Evolutionary conservation across 2,797 vertebrate species (phyloP).

Genomic region (Lepus townsendii): DNA sequence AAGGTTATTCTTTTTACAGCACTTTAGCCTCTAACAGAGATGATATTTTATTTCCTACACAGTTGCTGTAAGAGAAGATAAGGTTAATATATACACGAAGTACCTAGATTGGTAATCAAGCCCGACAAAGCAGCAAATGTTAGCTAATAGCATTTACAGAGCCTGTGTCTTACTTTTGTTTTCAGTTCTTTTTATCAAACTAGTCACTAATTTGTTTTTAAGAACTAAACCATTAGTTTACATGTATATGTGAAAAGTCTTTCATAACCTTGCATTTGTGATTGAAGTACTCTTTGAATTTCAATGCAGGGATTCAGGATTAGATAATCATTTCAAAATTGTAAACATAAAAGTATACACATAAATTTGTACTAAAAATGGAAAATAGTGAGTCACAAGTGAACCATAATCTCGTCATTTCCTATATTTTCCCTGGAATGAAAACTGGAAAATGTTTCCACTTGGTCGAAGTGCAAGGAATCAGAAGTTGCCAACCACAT

Average conservation of each 20-base stretch:
- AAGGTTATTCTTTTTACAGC: background rate
- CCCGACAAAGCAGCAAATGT: background rate
- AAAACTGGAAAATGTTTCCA: background rate
- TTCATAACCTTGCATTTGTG: background rate
- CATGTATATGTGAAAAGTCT: background rate
- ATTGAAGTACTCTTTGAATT: background rate
- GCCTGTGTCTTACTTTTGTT: background rate
- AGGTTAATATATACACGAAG: background rate
- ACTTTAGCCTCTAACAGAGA: slow-evolving; percentile 10
- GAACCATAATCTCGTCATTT: slow-evolving; percentile 14
- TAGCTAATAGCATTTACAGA: background rate
- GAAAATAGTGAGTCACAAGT: background rate
- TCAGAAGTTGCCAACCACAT: background rate
- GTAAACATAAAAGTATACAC: background rate
- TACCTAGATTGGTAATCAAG: background rate
- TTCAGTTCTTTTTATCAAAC: background rate
- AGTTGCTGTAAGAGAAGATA: background rate
- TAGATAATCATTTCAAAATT: slow-evolving; percentile 12
- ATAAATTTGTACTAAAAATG: background rate
- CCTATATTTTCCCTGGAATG: background rate
- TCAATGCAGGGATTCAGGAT: background rate
- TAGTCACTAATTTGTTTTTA: background rate
- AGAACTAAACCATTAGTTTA: background rate
- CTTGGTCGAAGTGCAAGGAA: background rate
- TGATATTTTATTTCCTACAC: background rate